Percentiles rank a stretch among this genome's conserved stretches.
Conservation (phyloP, 2,797 vertebrate genomes). For the Danio aesculapii region DNA sequence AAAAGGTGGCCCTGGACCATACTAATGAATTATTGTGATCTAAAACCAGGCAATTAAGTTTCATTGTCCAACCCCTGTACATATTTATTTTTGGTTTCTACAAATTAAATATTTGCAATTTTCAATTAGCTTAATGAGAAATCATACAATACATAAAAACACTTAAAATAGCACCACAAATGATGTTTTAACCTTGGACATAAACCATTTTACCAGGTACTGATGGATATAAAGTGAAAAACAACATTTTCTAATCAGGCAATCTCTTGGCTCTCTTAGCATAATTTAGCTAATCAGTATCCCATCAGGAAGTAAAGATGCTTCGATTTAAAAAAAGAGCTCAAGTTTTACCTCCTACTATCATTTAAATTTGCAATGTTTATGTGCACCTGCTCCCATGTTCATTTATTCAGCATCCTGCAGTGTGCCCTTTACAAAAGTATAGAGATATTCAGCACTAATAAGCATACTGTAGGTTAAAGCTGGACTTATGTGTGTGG, state of each 20-base stretch:
- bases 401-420: constrained; percentile 7
- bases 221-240: background rate
- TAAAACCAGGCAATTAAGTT: no score
- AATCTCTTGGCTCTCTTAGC: background rate
- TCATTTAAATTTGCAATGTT: background rate
- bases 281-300: constrained; percentile 11
- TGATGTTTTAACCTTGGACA: background rate
- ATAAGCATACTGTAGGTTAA: constrained; percentile 8
- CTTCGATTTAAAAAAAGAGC: background rate
- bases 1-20: no score
- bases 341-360: background rate
- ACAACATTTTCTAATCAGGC: background rate
- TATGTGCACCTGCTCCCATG: constrained; percentile 4
- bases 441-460: constrained; percentile 9
- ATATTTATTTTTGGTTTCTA: no score
- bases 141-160: no score
- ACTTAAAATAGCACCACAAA: no score
- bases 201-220: background rate
- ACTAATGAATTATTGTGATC: no score
- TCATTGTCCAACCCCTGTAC: no score
- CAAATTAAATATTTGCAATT: no score
- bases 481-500: background rate
- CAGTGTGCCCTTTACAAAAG: background rate
- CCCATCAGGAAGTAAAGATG: background rate
- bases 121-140: no score